Conservation (phyloP, 2,888 invertebrate species). For the Lacanobia oleracea region DNA sequence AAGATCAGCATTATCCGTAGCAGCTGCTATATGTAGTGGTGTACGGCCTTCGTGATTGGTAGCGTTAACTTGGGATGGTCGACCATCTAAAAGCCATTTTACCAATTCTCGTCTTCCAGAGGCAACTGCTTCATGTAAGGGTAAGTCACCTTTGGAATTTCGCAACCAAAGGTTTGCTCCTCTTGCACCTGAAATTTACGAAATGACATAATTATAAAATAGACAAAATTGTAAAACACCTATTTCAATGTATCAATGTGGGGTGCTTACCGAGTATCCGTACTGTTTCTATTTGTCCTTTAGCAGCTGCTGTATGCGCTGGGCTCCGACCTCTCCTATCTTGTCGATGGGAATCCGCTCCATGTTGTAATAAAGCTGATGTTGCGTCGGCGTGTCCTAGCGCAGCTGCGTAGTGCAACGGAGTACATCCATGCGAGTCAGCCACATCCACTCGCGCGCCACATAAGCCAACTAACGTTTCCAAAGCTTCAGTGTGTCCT, state of each 20-base stretch:
- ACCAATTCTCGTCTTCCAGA: constrained; percentile 97
- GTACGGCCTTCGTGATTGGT: constrained; percentile 98
- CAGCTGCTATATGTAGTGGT: constrained; percentile 97
- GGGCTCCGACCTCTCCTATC: constrained; percentile 98
- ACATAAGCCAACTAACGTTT: constrained; percentile 96
- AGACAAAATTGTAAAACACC: not conserved
- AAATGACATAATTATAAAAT: not conserved
- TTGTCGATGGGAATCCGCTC: constrained; percentile 97
- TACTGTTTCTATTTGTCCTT: constrained; percentile 97
- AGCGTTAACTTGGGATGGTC: constrained; percentile 96
- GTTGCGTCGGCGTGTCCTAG: constrained; percentile 98
- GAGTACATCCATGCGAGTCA: constrained; percentile 98
- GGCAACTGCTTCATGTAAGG: constrained; percentile 98
- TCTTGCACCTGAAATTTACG: constrained; percentile 79
- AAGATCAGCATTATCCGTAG: constrained; percentile 98
- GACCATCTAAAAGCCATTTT: constrained; percentile 96
- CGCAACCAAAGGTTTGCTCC: constrained; percentile 97
- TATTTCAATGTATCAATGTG: not conserved
- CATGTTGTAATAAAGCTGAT: constrained; percentile 95
- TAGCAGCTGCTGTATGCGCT: constrained; percentile 98
- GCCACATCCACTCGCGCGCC: constrained; percentile 97
- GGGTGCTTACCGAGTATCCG: constrained; percentile 91
- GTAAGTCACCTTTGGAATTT: constrained; percentile 98
- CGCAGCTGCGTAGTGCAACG: constrained; percentile 99
- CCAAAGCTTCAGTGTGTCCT: constrained; percentile 98